These are phyloP conservation scores for Papilio protenor DNA, from an alignment of 2,888 invertebrate species.

Conservation along the genomic window DNA sequence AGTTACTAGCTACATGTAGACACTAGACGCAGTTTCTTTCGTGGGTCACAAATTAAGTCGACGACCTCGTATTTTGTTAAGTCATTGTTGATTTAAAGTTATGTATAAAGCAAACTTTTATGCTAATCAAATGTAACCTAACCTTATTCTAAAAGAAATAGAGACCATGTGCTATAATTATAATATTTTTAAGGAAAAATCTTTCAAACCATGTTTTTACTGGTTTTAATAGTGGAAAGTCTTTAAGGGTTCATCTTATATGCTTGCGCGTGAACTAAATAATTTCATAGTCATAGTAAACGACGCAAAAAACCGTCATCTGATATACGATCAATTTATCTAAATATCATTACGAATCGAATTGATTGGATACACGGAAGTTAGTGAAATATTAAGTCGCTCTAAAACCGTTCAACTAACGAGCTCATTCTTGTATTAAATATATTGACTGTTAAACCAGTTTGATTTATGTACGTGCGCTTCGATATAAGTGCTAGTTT, in stretches of 20 bases:
- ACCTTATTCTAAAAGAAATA: background rate
- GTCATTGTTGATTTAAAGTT: background rate
- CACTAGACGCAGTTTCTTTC: conserved; percentile 8
- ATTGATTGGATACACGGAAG: conserved; percentile 40
- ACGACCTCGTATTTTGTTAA: conserved; percentile 17
- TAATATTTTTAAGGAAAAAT: too few species aligned
- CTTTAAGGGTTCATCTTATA: background rate
- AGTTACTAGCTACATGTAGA: conserved; percentile 2
- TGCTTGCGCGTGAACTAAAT: background rate
- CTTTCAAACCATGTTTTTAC: background rate
- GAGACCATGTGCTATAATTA: background rate
- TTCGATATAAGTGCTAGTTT: conserved; percentile 24
- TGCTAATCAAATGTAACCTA: background rate
- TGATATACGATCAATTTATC: conserved; percentile 13
- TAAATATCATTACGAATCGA: conserved; percentile 36
- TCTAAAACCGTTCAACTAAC: conserved; percentile 33
- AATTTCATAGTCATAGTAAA: conserved; percentile 9
- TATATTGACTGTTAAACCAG: conserved; percentile 27
- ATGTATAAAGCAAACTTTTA: background rate
- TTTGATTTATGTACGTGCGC: conserved; percentile 26
- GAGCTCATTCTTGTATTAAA: conserved; percentile 28
- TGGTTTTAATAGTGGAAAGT: background rate
- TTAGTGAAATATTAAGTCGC: conserved; percentile 32
- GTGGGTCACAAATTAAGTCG: conserved; percentile 2
- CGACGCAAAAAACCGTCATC: conserved; percentile 23